phyloP scores from a whole-genome alignment of 1,140 invertebrate genomes.

The Phthorimaea operculella region DNA sequence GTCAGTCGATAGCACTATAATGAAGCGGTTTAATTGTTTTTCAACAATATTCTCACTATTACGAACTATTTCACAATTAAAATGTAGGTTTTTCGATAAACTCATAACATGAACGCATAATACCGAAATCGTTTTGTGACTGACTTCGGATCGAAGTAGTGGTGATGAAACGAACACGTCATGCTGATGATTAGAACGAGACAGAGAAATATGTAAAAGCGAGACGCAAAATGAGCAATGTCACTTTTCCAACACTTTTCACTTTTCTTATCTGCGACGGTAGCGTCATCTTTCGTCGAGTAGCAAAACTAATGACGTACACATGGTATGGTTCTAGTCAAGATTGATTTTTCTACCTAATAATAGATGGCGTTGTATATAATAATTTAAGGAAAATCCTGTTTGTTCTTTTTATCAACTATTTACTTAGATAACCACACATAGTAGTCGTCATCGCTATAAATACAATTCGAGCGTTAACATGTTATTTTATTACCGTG shows the following conservation, averaged over 20 bases:
- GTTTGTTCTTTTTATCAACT: too few relatives aligned
- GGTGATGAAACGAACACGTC: slow-evolving; percentile 36
- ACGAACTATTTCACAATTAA: background rate
- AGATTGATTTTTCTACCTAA: too few relatives aligned
- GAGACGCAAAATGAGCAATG: slow-evolving; percentile 11
- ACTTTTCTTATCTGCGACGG: background rate
- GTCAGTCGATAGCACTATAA: background rate
- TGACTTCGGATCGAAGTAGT: slow-evolving; percentile 48
- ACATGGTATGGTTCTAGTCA: too few relatives aligned
- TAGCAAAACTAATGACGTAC: slow-evolving; percentile 9
- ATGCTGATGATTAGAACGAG: slow-evolving; percentile 39
- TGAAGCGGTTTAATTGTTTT: background rate
- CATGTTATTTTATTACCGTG: too few relatives aligned
- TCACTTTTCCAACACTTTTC: background rate
- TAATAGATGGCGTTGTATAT: too few relatives aligned
- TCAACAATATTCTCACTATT: too few relatives aligned
- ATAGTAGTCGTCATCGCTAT: too few relatives aligned
- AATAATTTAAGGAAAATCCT: too few relatives aligned
- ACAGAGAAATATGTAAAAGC: slow-evolving; percentile 27
- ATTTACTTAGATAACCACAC: too few relatives aligned
- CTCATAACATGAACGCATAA: slow-evolving; percentile 29
- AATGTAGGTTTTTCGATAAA: background rate
- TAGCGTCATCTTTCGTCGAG: slow-evolving; percentile 22
- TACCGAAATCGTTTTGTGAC: slow-evolving; percentile 44
- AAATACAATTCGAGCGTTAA: too few relatives aligned